phyloP scores from a whole-genome alignment of 1,140 invertebrate genomes.

The Ericerus pela region DNA sequence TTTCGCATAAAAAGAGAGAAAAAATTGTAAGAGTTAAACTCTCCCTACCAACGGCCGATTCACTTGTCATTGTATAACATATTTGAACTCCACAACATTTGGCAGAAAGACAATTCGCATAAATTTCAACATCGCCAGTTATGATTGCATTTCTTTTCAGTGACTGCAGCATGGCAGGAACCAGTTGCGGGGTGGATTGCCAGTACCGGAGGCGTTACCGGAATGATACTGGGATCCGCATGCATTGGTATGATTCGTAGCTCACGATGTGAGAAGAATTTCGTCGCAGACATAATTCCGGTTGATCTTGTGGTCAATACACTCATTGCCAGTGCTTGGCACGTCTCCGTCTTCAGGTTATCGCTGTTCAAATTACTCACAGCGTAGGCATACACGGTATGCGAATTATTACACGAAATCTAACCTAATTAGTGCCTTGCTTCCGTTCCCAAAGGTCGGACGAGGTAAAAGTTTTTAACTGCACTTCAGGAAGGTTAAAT shows the following conservation, averaged over 20 bases:
- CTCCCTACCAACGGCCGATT: too few species aligned
- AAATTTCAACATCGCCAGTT: too few species aligned
- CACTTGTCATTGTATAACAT: too few species aligned
- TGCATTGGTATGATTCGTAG: constrained; percentile 71
- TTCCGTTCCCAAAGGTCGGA: constrained; percentile 20
- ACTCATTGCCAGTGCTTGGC: constrained; percentile 68
- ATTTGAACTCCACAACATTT: too few species aligned
- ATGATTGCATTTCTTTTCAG: constrained; percentile 29
- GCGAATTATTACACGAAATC: too few species aligned
- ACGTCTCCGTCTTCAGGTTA: constrained; percentile 41
- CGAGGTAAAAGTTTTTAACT: constrained; percentile 61
- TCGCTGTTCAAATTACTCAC: too few species aligned
- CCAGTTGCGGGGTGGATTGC: constrained; percentile 86
- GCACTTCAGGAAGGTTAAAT: constrained; percentile 73
- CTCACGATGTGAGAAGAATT: constrained; percentile 56
- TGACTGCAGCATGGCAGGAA: constrained; percentile 57
- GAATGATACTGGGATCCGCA: constrained; percentile 66
- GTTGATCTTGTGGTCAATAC: constrained; percentile 82
- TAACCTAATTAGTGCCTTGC: too few species aligned
- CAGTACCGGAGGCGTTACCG: constrained; percentile 79
- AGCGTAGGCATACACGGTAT: too few species aligned
- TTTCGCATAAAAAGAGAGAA: too few species aligned
- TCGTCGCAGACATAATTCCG: constrained; percentile 71
- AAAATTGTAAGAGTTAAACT: too few species aligned
- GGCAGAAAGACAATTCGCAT: too few species aligned